Conservation (phyloP, 2,797 vertebrate genomes). For the Sebastes aleutianus region DNA sequence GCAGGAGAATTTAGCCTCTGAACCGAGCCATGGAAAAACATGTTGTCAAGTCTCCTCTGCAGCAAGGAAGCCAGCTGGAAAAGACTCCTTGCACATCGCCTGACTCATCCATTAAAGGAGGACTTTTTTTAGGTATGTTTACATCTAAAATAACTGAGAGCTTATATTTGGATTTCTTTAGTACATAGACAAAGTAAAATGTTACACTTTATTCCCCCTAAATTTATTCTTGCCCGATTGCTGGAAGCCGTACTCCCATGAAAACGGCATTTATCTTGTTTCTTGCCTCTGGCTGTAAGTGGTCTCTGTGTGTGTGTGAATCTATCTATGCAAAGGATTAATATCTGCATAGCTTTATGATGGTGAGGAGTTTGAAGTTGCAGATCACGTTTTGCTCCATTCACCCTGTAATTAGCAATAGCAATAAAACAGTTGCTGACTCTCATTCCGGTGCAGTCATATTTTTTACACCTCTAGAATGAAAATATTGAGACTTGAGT, state of each 20-base stretch:
- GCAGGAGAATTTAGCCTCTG: neutral
- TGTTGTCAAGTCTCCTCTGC: neutral
- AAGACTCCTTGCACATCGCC: neutral
- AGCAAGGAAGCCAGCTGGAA: neutral
- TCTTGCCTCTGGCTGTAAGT: neutral
- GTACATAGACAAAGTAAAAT: neutral
- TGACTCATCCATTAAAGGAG: constrained; percentile 1
- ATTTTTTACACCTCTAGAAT: neutral
- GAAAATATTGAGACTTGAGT: neutral
- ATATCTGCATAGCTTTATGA: constrained; percentile 13
- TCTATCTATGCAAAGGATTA: neutral
- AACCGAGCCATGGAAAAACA: constrained; percentile 9
- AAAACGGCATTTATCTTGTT: constrained; percentile 8
- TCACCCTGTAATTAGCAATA: constrained; percentile 11
- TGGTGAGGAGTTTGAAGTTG: neutral
- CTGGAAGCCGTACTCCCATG: neutral
- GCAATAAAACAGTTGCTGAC: neutral
- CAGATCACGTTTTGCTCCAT: neutral
- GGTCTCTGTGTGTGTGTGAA: neutral
- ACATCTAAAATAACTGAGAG: neutral
- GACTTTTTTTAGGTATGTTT: neutral
- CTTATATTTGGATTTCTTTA: neutral
- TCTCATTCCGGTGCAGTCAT: neutral
- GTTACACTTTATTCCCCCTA: neutral
- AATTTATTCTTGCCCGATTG: neutral